Base-by-base conservation (phyloP, 2,888 invertebrate species). In the Teinopalpus imperialis region DNA sequence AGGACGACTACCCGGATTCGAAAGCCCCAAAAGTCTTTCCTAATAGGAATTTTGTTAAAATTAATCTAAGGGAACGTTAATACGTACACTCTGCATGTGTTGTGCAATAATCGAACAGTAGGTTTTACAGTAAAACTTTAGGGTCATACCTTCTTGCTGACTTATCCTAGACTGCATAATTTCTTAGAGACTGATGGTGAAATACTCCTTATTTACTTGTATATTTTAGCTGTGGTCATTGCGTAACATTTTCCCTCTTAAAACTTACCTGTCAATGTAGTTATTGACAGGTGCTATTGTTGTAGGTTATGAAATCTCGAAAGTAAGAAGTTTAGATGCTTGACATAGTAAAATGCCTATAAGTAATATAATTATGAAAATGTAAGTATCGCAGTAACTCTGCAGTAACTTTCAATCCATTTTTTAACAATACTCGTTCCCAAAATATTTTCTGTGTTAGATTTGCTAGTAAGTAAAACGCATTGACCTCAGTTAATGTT, bases 71-170 rank as follows among this genome's bases (percentile, higher is more conserved):
- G 45, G 60, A 80, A 78, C 77, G 65, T 71, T 67, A 66, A 87
- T 87, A 82, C 83, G 82, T 85, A 87, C 79, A 69, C 73, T 74
- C 74, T 73, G 79, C 79, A 76, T 78, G 83, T 80, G 86, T 82
- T 82, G 83, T 87, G 85, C 83, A 86, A 85, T 87, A 86, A 82
- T 77, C 67, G 56, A 78, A 69, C 53, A 49, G 70, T 86, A 86
- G 81, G 54, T 66, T 63, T 65, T 69, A 72, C 66, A 63, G 55
- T 73, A 72, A 71, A 66, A 63, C 61, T 60, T 59, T 81, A 80
- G 76, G 66, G 62, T 61, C 60, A 45, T 48, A 48, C 56, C 74
- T 79, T 79, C 78, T 78, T 69, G 81, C 81, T 78, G 83, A 72
- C 74, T 81, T 79, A 73, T 70, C 65, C 57, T 56, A 54, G 46